phyloP scores from a whole-genome alignment of 1,140 invertebrate species.

The Drosophila chauvacae region DNA sequence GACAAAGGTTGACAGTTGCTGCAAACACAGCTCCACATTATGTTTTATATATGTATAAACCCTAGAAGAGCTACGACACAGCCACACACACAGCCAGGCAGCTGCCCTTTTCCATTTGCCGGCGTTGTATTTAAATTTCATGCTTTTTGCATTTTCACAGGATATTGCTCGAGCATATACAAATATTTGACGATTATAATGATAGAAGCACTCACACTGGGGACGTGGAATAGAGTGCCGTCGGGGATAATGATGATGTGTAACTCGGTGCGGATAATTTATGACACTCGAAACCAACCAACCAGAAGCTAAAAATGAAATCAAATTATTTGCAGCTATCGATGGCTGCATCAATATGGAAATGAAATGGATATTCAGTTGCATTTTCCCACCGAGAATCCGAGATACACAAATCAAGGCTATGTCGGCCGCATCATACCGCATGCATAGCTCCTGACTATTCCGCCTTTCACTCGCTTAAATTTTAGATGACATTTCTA shows the following conservation, averaged over 20 bases:
- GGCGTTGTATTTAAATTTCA: conserved; percentile 59
- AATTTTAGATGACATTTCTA: conserved; percentile 76
- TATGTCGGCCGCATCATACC: conserved; percentile 9
- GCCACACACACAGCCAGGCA: conserved; percentile 6
- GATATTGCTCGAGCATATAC: conserved; percentile 60
- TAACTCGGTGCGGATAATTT: conserved; percentile 56
- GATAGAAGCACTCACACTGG: conserved; percentile 38
- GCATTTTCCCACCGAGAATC: conserved; percentile 23
- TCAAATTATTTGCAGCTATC: conserved; percentile 48
- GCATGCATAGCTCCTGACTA: conserved; percentile 32
- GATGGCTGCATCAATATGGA: conserved; percentile 54
- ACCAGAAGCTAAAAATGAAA: conserved; percentile 53
- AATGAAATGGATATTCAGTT: conserved; percentile 55
- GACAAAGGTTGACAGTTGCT: conserved; percentile 80
- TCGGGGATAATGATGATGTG: conserved; percentile 55
- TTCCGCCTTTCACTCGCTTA: conserved; percentile 58
- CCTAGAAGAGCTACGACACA: conserved; percentile 14
- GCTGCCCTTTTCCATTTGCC: conserved; percentile 52
- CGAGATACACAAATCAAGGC: conserved; percentile 66
- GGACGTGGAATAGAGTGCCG: conserved; percentile 17
- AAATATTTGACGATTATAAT: conserved; percentile 76
- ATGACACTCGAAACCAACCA: conserved; percentile 33
- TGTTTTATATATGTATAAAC: background rate
- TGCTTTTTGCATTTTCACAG: conserved; percentile 56
- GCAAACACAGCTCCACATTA: conserved; percentile 37